Base-by-base conservation (phyloP, 2,888 invertebrate species). In the Xylocampa areola region DNA sequence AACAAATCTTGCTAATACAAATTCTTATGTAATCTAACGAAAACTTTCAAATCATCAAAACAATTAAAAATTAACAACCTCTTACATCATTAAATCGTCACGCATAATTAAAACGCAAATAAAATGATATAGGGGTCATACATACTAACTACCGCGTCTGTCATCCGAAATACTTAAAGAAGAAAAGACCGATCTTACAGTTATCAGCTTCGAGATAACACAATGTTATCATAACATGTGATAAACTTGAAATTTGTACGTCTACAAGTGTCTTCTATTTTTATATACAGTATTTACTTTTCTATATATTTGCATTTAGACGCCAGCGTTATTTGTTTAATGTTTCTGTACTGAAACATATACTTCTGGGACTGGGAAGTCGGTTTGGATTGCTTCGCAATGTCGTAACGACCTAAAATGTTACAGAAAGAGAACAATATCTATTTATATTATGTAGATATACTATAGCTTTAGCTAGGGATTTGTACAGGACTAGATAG, bases 241-340 rank as follows among this genome's bases (percentile, higher is more conserved):
- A 77, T 65, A 62, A 68, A 76, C 77, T 76, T 74, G 68, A 71
- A 77, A 60, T 51, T n/a, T 36, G 27, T 40, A 65, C 65, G 61
- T 66, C 49, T 48, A 64, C 58, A 57, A 49, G 45, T 17, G 40
- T 14, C 30, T 44, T 64, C 63, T 74, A 76, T 74, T 74, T 76
- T 55, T 39, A 57, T 54, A 51, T 51, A 19, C 39, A 40, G 19
- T 69, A 50, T 66, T 66, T 64, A 32, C 30, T 11, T n/a, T n/a
- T n/a, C n/a, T n/a, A n/a, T n/a, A n/a, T 70, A 62, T 68, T 61
- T 65, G 60, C 53, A 30, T 57, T 54, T 32, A 50, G 49, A 76
- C 30, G 58, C 43, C 51, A 17, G 17, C 25, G 21, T 8, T 69
- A 57, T 69, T 63, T 73, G 53, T 44, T 68, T 45, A 45, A 43